phyloP scores from a whole-genome alignment of 2,888 invertebrate genomes.

The Pyrocoelia pectoralis region DNA sequence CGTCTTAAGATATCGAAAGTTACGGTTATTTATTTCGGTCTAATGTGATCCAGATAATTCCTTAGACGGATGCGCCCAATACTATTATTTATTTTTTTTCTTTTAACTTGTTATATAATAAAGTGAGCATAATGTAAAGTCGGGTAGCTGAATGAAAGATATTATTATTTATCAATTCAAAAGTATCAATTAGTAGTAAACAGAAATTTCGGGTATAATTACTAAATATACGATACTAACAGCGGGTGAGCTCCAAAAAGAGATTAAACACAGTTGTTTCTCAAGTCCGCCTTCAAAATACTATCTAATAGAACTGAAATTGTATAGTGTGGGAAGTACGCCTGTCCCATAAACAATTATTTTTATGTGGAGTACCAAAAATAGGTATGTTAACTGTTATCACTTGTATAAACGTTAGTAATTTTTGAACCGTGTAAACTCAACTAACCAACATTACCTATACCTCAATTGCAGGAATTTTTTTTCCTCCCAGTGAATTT shows the following conservation, averaged over 20 bases:
- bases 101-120: background rate
- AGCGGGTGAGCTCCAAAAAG: background rate
- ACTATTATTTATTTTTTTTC: background rate
- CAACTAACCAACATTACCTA: too few relatives aligned
- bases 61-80: background rate
- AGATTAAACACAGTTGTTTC: too few relatives aligned
- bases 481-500: too few relatives aligned
- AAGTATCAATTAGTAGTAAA: slow-evolving; percentile 8
- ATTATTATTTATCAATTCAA: slow-evolving; percentile 3
- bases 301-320: too few relatives aligned
- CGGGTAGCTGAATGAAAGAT: background rate
- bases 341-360: too few relatives aligned
- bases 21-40: slow-evolving; percentile 22
- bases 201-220: slow-evolving; percentile 4
- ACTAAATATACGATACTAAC: background rate
- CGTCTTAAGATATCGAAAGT: slow-evolving; percentile 21
- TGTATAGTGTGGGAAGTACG: too few relatives aligned
- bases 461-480: too few relatives aligned
- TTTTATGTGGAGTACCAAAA: too few relatives aligned
- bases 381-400: too few relatives aligned
- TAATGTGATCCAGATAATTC: slow-evolving; percentile 17
- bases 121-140: background rate
- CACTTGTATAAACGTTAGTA: too few relatives aligned
- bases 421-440: too few relatives aligned
- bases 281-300: too few relatives aligned